Evolutionary conservation across 2,113 vertebrate species (phyloP).

Genomic region (Anoura caudifer): DNA sequence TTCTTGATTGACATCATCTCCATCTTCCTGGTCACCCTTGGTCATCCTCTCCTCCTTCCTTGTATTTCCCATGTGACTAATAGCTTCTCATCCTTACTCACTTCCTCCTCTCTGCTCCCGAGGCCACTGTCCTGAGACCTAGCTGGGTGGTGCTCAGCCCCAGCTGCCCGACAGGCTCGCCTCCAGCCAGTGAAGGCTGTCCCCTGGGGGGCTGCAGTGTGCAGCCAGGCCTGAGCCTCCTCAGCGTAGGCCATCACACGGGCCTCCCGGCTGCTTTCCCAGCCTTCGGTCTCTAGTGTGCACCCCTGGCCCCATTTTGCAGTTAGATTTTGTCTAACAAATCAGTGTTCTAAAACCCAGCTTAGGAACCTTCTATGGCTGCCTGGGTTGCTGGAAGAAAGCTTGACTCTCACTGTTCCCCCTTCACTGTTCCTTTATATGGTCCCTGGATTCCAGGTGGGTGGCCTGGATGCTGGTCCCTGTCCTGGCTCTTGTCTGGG

Average conservation of each 20-base stretch:
- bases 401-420: neutral
- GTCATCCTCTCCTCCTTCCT: neutral
- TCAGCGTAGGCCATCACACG: neutral
- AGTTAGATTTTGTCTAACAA: neutral
- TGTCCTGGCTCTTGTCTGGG: neutral
- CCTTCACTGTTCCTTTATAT: neutral
- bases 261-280: neutral
- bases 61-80: neutral
- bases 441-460: neutral
- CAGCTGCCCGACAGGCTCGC: neutral
- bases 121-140: neutral
- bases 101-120: neutral
- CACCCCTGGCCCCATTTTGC: neutral
- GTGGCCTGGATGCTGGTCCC: too few relatives aligned
- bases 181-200: neutral
- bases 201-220: neutral
- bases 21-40: neutral
- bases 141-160: accelerated
- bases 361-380: neutral
- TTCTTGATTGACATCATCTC: neutral
- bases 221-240: neutral
- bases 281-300: neutral
- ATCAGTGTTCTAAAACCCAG: neutral
- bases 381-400: neutral
- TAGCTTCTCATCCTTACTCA: neutral